These are phyloP conservation scores for Salminus brasiliensis DNA, from an alignment of 2,113 vertebrate genomes.

Conservation along the genomic window DNA sequence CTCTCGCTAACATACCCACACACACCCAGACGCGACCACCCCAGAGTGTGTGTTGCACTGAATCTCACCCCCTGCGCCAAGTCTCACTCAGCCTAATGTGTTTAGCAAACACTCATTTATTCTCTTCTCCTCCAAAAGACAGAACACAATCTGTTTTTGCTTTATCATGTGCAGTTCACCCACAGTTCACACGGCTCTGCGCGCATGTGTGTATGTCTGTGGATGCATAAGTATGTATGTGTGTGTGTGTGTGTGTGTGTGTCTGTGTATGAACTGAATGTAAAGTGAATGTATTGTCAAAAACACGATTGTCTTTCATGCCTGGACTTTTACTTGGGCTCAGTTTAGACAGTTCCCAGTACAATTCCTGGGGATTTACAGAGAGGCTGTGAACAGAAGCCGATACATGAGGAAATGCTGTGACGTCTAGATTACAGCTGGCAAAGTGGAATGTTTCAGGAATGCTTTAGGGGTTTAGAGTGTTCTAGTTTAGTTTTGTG, in stretches of 20 bases:
- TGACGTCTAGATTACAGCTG: too few species aligned
- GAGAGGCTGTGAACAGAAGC: too few species aligned
- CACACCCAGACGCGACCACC: conserved; percentile 54
- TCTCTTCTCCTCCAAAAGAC: conserved; percentile 68
- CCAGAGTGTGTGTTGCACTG: conserved; percentile 53
- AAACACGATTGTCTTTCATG: too few species aligned
- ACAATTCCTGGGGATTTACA: too few species aligned
- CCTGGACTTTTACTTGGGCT: too few species aligned
- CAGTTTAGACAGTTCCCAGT: too few species aligned
- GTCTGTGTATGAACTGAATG: conserved; percentile 2
- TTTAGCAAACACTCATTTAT: conserved; percentile 78
- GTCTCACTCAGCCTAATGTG: conserved; percentile 70
- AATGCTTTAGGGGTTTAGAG: too few species aligned
- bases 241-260: not conserved
- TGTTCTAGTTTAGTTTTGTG: too few species aligned
- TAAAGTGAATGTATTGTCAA: too few species aligned
- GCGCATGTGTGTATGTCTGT: conserved; percentile 1
- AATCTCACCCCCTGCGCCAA: conserved; percentile 63
- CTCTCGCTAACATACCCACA: conserved; percentile 5
- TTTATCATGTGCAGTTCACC: conserved; percentile 69
- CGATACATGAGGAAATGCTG: too few species aligned
- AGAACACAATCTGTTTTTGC: conserved; percentile 70
- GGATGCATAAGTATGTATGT: not conserved
- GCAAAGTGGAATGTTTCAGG: too few species aligned
- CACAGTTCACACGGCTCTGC: conserved; percentile 23